Percentiles rank a stretch among this genome's conserved stretches.
Evolutionary conservation across 2,797 vertebrate genomes (phyloP).

Genomic region (Karalla daura): DNA sequence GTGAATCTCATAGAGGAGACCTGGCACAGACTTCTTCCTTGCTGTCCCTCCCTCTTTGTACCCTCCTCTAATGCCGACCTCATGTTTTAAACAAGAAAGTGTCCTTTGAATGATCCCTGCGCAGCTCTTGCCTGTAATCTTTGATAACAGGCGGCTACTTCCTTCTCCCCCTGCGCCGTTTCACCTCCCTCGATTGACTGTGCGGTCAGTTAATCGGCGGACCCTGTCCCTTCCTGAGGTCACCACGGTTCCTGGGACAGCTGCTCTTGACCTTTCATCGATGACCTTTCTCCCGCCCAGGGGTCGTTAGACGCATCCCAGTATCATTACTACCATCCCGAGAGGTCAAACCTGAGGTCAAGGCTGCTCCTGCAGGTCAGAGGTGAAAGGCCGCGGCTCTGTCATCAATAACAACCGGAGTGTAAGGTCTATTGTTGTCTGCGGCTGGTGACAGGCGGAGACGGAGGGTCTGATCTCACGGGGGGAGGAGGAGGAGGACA

Average conservation of each 20-base stretch:
- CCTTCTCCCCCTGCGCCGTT: not conserved
- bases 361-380: conserved; percentile 50
- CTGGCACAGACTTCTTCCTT: not conserved
- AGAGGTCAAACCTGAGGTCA: conserved; percentile 62
- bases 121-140: conserved; percentile 38
- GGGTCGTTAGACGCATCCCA: conserved; percentile 67
- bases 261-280: conserved; percentile 72
- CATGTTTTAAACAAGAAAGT: conserved; percentile 6
- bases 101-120: conserved; percentile 17
- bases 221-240: conserved; percentile 43
- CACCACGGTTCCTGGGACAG: conserved; percentile 37
- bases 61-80: conserved; percentile 10
- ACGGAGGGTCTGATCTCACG: conserved; percentile 6
- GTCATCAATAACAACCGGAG: conserved; percentile 62
- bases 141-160: conserved; percentile 27
- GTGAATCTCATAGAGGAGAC: not conserved
- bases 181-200: conserved; percentile 24
- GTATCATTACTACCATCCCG: conserved; percentile 57
- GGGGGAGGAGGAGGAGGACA: conserved; percentile 5
- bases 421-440: conserved; percentile 48
- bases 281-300: conserved; percentile 36
- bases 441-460: conserved; percentile 39
- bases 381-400: conserved; percentile 55
- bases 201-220: conserved; percentile 55
- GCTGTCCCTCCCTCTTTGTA: not conserved